These are phyloP conservation scores for Pipistrellus pipistrellus DNA, from an alignment of 2,797 vertebrate species.

Conservation along the genomic window DNA sequence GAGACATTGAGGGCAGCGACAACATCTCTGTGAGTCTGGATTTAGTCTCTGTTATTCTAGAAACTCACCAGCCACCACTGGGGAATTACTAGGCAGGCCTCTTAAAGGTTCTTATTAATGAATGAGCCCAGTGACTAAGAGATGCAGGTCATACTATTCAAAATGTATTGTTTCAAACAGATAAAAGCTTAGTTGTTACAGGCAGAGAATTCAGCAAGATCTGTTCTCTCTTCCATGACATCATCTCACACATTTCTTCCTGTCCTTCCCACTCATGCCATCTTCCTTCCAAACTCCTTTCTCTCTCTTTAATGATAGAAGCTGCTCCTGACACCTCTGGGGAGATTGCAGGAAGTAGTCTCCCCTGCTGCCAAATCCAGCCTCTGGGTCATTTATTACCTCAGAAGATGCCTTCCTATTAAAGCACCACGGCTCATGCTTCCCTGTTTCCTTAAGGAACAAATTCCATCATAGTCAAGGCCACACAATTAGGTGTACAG, in stretches of 20 bases:
- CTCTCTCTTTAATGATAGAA: slow-evolving; percentile 4
- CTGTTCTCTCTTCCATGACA: neutral
- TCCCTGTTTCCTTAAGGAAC: slow-evolving; percentile 55
- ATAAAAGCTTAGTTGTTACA: neutral
- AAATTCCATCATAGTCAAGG: slow-evolving; percentile 62
- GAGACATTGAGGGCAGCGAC: neutral
- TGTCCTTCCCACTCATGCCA: neutral
- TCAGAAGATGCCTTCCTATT: slow-evolving; percentile 49
- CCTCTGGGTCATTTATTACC: slow-evolving; percentile 67
- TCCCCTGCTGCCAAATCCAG: slow-evolving; percentile 40
- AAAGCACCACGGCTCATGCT: slow-evolving; percentile 19
- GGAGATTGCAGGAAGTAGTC: slow-evolving; percentile 38
- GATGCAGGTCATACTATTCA: neutral
- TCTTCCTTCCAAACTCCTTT: slow-evolving; percentile 24
- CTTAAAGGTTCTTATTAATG: slow-evolving; percentile 14
- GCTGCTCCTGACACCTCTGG: neutral
- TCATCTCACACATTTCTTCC: neutral
- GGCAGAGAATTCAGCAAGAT: neutral
- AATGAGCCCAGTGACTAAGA: neutral
- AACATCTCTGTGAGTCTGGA: neutral
- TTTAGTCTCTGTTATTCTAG: neutral
- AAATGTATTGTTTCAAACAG: neutral
- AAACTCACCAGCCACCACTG: neutral
- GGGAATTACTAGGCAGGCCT: neutral
- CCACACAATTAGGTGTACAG: slow-evolving; percentile 2